Percentiles rank a stretch among this genome's conserved stretches.
Conservation (phyloP, 2,113 vertebrate genomes). For the Plestiodon gilberti region DNA sequence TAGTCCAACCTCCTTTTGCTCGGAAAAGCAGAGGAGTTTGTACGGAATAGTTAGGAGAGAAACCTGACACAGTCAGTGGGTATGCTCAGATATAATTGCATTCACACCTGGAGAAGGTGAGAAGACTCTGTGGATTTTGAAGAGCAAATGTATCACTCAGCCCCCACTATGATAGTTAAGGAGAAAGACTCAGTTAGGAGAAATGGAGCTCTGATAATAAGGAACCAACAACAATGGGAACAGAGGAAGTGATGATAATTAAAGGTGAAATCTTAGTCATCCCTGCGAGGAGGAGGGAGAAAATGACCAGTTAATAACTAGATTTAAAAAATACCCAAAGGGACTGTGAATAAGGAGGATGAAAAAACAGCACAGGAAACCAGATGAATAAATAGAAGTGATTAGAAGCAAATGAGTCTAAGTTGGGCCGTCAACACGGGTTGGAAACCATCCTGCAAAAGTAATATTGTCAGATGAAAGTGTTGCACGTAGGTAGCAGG, state of each 20-base stretch:
- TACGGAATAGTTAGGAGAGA: background rate
- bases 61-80: background rate
- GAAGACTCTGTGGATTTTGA: background rate
- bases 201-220: conserved; percentile 50
- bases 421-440: background rate
- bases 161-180: background rate
- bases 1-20: too few species aligned
- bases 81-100: background rate
- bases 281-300: conserved; percentile 5
- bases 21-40: background rate
- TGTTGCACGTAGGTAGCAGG: background rate
- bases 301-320: conserved; percentile 40
- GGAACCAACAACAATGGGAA: conserved; percentile 11
- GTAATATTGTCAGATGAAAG: background rate
- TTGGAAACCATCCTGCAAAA: background rate
- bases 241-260: conserved; percentile 64
- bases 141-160: background rate
- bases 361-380: background rate
- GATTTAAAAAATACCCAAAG: background rate
- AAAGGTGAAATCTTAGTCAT: conserved; percentile 60
- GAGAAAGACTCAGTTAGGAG: conserved; percentile 24
- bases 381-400: conserved; percentile 11
- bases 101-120: background rate
- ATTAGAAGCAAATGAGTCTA: conserved; percentile 14
- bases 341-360: background rate